phyloP scores from a whole-genome alignment of 2,888 invertebrate genomes.

The Rotaria sp. region DNA sequence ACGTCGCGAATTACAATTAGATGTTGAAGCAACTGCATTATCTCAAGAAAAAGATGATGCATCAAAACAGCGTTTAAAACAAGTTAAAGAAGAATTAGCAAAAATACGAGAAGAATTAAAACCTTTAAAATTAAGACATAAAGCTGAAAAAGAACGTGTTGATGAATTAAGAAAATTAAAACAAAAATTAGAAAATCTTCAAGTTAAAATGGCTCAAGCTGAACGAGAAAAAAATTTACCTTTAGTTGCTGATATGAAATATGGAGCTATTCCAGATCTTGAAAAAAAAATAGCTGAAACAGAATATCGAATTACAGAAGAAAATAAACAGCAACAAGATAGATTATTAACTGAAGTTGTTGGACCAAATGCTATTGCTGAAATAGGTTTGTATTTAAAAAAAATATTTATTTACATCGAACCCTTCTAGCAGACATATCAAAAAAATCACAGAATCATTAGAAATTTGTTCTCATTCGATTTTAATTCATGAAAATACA shows the following conservation, averaged over 20 bases:
- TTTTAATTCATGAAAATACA: too few relatives aligned
- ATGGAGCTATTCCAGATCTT: constrained; percentile 23
- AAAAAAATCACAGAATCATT: too few relatives aligned
- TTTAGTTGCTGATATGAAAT: constrained; percentile 27
- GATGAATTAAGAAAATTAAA: constrained; percentile 28
- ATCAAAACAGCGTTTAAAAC: constrained; percentile 28
- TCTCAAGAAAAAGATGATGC: constrained; percentile 28
- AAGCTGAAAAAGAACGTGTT: constrained; percentile 19
- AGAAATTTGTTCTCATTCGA: too few relatives aligned
- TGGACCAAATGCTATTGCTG: constrained; percentile 32
- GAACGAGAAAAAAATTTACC: constrained; percentile 24
- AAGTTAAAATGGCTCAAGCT: constrained; percentile 21
- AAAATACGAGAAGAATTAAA: constrained; percentile 27
- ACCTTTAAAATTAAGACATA: constrained; percentile 23
- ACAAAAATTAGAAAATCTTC: constrained; percentile 23
- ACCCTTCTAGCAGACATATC: too few relatives aligned
- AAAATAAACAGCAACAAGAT: constrained; percentile 8
- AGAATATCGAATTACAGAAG: background rate
- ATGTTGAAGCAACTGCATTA: constrained; percentile 22
- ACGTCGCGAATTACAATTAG: constrained; percentile 25
- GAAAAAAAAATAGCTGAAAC: constrained; percentile 20
- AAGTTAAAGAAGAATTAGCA: constrained; percentile 24
- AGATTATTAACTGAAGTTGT: constrained; percentile 13
- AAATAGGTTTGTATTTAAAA: background rate
- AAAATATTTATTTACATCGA: too few relatives aligned